A percentile compares a stretch with the other conserved stretches of the same genome.
phyloP scores from a whole-genome alignment of 2,888 invertebrate species.

The Eudemis profundana region DNA sequence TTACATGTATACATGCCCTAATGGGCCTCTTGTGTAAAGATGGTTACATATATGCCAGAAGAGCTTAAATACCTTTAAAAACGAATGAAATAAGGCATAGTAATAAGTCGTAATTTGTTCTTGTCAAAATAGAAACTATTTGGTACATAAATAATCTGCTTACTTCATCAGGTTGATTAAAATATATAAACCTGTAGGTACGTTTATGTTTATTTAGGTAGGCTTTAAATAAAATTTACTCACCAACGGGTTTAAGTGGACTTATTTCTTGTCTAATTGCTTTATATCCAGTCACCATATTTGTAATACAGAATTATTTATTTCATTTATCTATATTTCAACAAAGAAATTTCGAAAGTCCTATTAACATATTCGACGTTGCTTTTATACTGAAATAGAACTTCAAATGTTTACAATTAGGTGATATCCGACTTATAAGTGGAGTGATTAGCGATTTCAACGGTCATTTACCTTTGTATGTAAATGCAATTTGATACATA shows the following conservation, averaged over 20 bases:
- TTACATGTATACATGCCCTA: no score
- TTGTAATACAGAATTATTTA: background rate
- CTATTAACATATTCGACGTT: constrained; percentile 23
- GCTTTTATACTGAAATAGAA: background rate
- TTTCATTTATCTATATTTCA: background rate
- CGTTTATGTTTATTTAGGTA: no score
- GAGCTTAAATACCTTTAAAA: no score
- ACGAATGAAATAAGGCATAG: no score
- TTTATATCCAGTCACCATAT: constrained; percentile 30
- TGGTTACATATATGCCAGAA: no score
- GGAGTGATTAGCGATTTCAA: constrained; percentile 23
- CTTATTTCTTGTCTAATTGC: constrained; percentile 12
- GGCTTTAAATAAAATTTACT: constrained; percentile 3
- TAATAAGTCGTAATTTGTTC: no score
- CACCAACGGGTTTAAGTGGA: constrained; percentile 15
- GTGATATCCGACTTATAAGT: constrained; percentile 12
- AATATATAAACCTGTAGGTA: no score
- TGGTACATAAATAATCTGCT: no score
- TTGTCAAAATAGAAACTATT: background rate
- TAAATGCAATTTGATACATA: constrained; percentile 28
- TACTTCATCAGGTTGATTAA: no score
- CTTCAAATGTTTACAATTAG: constrained; percentile 19
- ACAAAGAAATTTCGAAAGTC: constrained; percentile 29
- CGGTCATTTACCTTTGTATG: constrained; percentile 37
- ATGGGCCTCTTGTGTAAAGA: no score